Percentiles rank a stretch among this genome's conserved stretches.
phyloP scores from a whole-genome alignment of 2,113 vertebrate genomes.

The Indri indri region DNA sequence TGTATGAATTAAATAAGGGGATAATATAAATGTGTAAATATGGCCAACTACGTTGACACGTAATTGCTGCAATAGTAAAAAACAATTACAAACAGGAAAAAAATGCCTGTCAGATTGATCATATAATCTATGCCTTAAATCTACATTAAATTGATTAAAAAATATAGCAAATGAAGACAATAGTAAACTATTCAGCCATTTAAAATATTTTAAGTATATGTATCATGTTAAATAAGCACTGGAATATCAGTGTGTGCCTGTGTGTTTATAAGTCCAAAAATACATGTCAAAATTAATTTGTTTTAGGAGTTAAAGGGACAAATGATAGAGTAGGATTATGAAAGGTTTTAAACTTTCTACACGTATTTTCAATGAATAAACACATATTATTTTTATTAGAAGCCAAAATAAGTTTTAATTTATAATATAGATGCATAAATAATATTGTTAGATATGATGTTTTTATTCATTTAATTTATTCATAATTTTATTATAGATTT shows the following conservation, averaged over 20 bases:
- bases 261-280: neutral
- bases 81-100: neutral
- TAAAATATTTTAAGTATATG: neutral
- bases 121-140: conserved; percentile 18
- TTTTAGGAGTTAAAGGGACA: neutral
- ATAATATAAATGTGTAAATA: neutral
- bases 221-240: neutral
- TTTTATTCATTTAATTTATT: conserved; percentile 1
- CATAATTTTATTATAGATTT: neutral
- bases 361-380: neutral
- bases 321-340: neutral
- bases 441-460: neutral
- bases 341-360: neutral
- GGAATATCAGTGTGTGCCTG: neutral
- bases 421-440: neutral
- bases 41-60: neutral
- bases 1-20: neutral
- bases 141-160: neutral
- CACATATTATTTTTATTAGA: neutral
- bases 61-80: neutral
- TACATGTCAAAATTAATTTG: neutral
- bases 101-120: neutral
- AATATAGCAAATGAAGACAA: neutral
- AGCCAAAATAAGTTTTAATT: neutral
- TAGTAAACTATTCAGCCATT: neutral